A percentile compares a stretch with the other conserved stretches of the same genome.
phyloP scores from a whole-genome alignment of 2,888 invertebrate species.

The Apamea anceps region DNA sequence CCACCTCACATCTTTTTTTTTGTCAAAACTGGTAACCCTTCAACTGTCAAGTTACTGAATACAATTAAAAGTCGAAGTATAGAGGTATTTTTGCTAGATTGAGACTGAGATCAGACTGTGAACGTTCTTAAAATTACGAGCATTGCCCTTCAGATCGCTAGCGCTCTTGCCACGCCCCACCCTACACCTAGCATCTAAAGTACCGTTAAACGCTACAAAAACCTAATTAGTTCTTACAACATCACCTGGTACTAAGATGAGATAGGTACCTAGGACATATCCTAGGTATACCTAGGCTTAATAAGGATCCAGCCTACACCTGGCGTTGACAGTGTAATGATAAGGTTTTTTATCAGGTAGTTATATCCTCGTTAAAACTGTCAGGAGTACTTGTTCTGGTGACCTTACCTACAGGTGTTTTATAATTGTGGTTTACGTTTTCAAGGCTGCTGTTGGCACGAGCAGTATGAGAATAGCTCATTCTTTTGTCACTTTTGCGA shows the following conservation, averaged over 20 bases:
- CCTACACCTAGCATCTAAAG: slow-evolving; percentile 25
- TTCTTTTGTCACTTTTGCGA: too few relatives aligned
- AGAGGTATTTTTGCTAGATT: too few relatives aligned
- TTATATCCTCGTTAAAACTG: slow-evolving; percentile 2
- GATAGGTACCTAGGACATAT: slow-evolving; percentile 16
- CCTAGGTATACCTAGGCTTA: slow-evolving; percentile 16
- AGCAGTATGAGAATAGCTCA: not conserved
- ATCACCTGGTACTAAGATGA: slow-evolving; percentile 59
- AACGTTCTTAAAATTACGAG: too few relatives aligned
- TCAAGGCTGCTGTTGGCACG: not conserved
- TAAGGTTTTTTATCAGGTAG: not conserved
- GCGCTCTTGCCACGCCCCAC: slow-evolving; percentile 10
- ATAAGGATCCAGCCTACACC: slow-evolving; percentile 14
- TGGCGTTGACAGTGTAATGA: slow-evolving; percentile 16
- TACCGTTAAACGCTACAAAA: slow-evolving; percentile 62
- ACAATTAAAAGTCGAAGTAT: too few relatives aligned
- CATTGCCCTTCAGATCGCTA: slow-evolving; percentile 7
- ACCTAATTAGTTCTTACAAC: slow-evolving; percentile 63
- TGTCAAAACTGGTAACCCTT: too few relatives aligned
- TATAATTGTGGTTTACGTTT: not conserved
- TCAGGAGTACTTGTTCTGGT: not conserved
- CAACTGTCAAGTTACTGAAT: too few relatives aligned
- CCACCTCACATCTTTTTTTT: too few relatives aligned
- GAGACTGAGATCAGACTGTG: too few relatives aligned
- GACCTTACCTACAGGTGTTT: slow-evolving; percentile 23